Evolutionary conservation across 2,113 vertebrate species (phyloP).

Genomic region (Oncorhynchus gorbuscha): DNA sequence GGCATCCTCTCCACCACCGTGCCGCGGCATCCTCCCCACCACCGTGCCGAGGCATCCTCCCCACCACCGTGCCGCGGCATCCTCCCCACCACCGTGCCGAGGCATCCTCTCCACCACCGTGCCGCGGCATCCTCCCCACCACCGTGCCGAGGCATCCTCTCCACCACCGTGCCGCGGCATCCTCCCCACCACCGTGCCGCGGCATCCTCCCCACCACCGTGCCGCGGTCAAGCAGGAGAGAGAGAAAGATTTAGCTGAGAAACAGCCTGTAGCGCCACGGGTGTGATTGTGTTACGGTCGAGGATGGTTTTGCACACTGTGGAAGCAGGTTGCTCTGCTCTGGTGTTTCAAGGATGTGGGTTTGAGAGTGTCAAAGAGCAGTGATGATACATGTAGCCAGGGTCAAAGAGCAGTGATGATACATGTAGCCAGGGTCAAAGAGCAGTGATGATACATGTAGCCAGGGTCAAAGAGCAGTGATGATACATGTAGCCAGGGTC

Average conservation of each 20-base stretch:
- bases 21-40: too few relatives aligned
- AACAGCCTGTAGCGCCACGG: slow-evolving; percentile 47
- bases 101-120: slow-evolving; percentile 10
- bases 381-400: too few relatives aligned
- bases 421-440: too few relatives aligned
- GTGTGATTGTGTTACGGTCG: slow-evolving; percentile 7
- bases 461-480: too few relatives aligned
- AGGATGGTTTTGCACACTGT: neutral
- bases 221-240: slow-evolving; percentile 11
- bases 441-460: too few relatives aligned
- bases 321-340: too few relatives aligned
- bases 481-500: too few relatives aligned
- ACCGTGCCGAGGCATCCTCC: slow-evolving; percentile 28
- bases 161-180: slow-evolving; percentile 1
- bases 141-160: slow-evolving; percentile 29
- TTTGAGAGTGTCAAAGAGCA: neutral
- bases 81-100: too few relatives aligned
- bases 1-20: slow-evolving; percentile 10
- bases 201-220: slow-evolving; percentile 10
- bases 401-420: too few relatives aligned
- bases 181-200: slow-evolving; percentile 31
- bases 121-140: too few relatives aligned
- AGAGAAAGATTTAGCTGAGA: slow-evolving; percentile 21
- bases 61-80: slow-evolving; percentile 1
- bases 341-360: neutral